Base-by-base conservation (phyloP, 2,888 invertebrate species). In the Eudemis profundana region DNA sequence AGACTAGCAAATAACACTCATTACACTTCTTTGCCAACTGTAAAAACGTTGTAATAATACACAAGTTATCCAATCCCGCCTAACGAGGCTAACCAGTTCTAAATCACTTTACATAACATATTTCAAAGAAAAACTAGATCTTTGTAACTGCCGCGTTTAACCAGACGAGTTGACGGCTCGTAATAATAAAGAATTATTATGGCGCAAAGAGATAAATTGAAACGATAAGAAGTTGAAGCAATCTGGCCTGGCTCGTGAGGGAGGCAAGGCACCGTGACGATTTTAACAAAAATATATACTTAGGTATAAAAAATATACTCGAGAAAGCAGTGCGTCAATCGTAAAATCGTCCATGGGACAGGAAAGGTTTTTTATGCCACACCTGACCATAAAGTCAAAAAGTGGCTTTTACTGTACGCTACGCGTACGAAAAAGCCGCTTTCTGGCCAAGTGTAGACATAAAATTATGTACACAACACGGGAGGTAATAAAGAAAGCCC, bases 61-160 rank as follows among this genome's bases (percentile, higher is more conserved):
- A 50, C 42, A 33, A 5, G 51, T 64, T 51, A 59, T 51, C 44
- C 51, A 59, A 64, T 59, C 36, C 44, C 42, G 33, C 50, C 42
- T 59, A 64, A 64, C 64, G 27, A 64, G 64, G 59, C 27, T 36
- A 64, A 63, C 59, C 59, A 44, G 64, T 64, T 64, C 40, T 64
- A 64, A 51, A 64, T 64, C 64, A 59, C 64, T 64, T 64, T 51
- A 59, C 57, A 19, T 60, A 51, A 46, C 64, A 64, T 65, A 61
- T 61, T 38, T 42, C 14, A 61, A 54, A 49, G 36, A 66, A 66
- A 61, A 66, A 66, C 47, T 49, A 56, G 47, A 49, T 33, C 19
- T 54, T 15, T 61, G 23, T 27, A 61, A 53, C 46, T 61, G 47
- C 38, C 23, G 4, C 40, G 50, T 51, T 64, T 36, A 64, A 23